Conservation (phyloP, 2,888 invertebrate species). For the Sinodicranocentrus sp. region DNA sequence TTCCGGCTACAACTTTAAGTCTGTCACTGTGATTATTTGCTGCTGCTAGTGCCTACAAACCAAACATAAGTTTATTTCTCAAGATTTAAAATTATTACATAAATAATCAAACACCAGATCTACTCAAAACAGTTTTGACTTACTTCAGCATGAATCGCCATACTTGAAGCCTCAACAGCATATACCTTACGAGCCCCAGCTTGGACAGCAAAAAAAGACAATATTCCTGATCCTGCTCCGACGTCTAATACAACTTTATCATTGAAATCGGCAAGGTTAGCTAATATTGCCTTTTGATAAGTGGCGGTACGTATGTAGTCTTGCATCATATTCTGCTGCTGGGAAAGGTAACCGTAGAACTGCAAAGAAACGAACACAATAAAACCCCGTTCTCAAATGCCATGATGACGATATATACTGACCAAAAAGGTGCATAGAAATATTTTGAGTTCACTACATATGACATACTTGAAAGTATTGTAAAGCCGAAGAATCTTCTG, state of each 20-base stretch:
- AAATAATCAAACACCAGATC: no score
- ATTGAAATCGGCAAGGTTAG: constrained; percentile 71
- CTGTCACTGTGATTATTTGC: constrained; percentile 93
- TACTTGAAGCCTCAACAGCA: constrained; percentile 99
- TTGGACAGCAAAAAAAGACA: constrained; percentile 98
- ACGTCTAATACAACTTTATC: constrained; percentile 97
- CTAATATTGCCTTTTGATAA: constrained; percentile 94
- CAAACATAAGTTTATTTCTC: no score
- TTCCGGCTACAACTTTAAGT: constrained; percentile 96
- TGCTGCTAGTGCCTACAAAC: constrained; percentile 86
- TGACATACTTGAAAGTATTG: constrained; percentile 92
- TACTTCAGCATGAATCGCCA: constrained; percentile 96
- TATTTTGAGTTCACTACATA: no score
- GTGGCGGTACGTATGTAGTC: constrained; percentile 99
- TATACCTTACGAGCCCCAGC: constrained; percentile 98
- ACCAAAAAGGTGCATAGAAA: no score
- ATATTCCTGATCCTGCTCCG: constrained; percentile 98
- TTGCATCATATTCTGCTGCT: constrained; percentile 99
- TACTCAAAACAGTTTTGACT: constrained; percentile 18
- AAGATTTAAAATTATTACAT: no score
- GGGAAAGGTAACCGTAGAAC: constrained; percentile 99
- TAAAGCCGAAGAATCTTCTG: constrained; percentile 98
- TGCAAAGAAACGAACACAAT: constrained; percentile 79
- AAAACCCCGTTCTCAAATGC: background rate
- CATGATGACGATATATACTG: no score